Conservation (phyloP, 2,113 vertebrate genomes). For the Haemorhous mexicanus region DNA sequence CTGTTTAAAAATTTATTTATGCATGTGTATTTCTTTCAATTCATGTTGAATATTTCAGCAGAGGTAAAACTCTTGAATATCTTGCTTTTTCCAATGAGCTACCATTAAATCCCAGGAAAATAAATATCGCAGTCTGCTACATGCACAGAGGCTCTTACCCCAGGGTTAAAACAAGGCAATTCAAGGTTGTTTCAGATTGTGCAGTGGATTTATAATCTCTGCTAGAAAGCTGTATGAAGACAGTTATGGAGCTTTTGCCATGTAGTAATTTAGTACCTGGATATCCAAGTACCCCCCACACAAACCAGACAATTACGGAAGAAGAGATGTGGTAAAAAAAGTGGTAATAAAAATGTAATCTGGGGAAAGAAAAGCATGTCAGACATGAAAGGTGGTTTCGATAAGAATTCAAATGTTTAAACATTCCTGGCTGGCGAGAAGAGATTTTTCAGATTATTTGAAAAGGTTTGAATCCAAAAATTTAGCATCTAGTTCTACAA, state of each 20-base stretch:
- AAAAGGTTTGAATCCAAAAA: neutral
- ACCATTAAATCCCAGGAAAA: neutral
- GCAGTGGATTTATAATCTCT: neutral
- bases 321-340: neutral
- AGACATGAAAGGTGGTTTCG: neutral
- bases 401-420: neutral
- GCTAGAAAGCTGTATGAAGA: neutral
- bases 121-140: neutral
- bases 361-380: neutral
- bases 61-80: neutral
- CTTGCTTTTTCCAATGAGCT: neutral
- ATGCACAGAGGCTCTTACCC: neutral
- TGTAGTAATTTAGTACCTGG: neutral
- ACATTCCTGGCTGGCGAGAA: neutral
- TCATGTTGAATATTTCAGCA: neutral
- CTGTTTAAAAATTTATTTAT: neutral
- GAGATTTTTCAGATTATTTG: neutral
- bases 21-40: neutral
- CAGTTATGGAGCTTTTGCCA: neutral
- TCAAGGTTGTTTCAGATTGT: neutral
- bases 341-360: neutral
- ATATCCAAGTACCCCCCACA: neutral
- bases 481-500: neutral
- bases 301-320: neutral
- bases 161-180: neutral